Evolutionary conservation across 2,888 invertebrate species (phyloP).

Genomic region (Aelia acuminata): DNA sequence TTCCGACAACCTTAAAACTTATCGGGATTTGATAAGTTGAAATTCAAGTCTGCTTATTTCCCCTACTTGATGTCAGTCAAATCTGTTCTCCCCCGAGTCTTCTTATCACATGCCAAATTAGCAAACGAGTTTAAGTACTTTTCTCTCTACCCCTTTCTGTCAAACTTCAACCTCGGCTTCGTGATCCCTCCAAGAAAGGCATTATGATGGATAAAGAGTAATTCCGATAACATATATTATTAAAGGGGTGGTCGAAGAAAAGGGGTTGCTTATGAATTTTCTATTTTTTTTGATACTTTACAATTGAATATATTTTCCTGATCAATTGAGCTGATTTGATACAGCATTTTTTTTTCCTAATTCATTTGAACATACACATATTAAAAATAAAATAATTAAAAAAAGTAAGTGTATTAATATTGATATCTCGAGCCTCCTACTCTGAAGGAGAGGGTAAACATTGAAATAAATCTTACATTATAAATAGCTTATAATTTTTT

Average conservation of each 20-base stretch:
- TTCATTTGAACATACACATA: too few species aligned
- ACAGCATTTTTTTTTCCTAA: background rate
- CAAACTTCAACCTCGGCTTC: conserved; percentile 12
- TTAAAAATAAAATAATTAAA: too few species aligned
- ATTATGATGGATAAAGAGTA: background rate
- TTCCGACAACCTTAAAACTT: background rate
- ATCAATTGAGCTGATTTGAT: too few species aligned
- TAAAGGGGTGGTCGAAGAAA: background rate
- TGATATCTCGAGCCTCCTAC: too few species aligned
- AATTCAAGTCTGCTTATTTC: conserved; percentile 16
- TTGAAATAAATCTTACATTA: too few species aligned
- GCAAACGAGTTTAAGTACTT: conserved; percentile 37
- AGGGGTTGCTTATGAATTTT: background rate
- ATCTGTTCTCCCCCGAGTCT: background rate
- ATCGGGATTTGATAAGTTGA: conserved; percentile 18
- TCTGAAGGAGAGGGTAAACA: too few species aligned
- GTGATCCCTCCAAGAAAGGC: background rate
- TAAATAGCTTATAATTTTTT: too few species aligned
- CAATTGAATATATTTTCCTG: too few species aligned
- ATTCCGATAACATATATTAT: conserved; percentile 34
- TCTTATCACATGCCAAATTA: conserved; percentile 48
- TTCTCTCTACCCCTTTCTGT: conserved; percentile 44
- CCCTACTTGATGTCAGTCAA: conserved; percentile 28
- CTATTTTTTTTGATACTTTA: too few species aligned
- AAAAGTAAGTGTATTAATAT: too few species aligned